These are phyloP conservation scores for Plumapathes pennacea DNA, from an alignment of 92 coral and sea anemone genomes.

Conservation along the genomic window DNA sequence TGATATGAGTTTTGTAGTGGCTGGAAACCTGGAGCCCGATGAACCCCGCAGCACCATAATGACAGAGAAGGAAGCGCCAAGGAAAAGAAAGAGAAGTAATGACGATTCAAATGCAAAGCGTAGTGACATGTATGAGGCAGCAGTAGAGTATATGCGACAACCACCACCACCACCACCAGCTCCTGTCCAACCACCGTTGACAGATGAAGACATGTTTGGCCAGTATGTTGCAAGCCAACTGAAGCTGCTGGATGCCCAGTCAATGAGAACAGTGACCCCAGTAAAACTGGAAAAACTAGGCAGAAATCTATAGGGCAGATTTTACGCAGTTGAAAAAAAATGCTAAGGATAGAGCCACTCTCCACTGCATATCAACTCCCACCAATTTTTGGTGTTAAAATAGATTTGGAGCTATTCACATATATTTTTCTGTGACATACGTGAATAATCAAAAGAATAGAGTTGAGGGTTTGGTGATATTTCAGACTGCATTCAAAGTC, in stretches of 20 bases:
- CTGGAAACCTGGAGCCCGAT: conserved; percentile 4
- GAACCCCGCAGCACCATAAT: conserved; percentile 3
- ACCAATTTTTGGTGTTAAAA: too few species aligned
- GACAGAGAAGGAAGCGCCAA: neutral
- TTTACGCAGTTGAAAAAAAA: too few species aligned
- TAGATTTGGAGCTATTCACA: too few species aligned
- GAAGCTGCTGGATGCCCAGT: neutral
- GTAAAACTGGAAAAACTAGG: too few species aligned
- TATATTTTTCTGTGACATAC: too few species aligned
- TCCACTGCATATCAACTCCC: too few species aligned
- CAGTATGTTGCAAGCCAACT: conserved; percentile 10
- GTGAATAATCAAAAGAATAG: too few species aligned
- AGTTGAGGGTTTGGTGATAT: too few species aligned
- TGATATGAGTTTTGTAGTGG: neutral
- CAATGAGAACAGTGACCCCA: conserved; percentile 4
- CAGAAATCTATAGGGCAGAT: too few species aligned
- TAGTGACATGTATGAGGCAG: neutral
- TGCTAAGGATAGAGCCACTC: too few species aligned
- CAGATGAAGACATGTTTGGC: conserved; percentile 8
- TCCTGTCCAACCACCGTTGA: neutral
- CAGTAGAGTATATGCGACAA: neutral
- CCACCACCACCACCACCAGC: neutral
- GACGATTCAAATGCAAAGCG: neutral
- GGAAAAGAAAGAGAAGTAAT: neutral
- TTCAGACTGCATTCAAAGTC: too few species aligned